Percentiles rank a stretch among this genome's conserved stretches.
Conservation (phyloP, 2,113 vertebrate species). For the Tachysurus fulvidraco region DNA sequence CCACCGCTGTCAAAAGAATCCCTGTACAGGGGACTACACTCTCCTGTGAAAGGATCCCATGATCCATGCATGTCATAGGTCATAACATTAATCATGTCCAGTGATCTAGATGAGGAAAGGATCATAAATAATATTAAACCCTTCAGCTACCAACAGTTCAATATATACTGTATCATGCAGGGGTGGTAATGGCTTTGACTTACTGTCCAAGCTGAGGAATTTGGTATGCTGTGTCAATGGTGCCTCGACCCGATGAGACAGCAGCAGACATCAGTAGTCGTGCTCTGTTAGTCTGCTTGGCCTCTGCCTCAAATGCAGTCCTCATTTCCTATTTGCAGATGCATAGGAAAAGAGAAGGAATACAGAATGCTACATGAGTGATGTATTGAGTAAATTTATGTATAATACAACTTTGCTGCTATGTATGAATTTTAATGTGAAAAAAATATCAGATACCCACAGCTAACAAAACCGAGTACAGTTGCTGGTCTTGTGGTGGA, state of each 20-base stretch:
- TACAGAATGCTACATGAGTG: background rate
- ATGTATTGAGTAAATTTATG: background rate
- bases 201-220: slow-evolving; percentile 63
- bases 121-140: background rate
- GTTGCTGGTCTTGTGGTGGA: slow-evolving; percentile 63
- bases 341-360: background rate
- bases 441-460: slow-evolving; percentile 48
- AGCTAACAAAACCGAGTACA: slow-evolving; percentile 66
- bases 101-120: slow-evolving; percentile 58
- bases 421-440: background rate
- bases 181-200: background rate
- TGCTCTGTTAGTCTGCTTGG: slow-evolving; percentile 65
- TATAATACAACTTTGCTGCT: background rate
- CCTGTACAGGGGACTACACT: slow-evolving; percentile 69
- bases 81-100: slow-evolving; percentile 75
- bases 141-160: background rate
- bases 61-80: slow-evolving; percentile 67
- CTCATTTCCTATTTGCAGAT: slow-evolving; percentile 67
- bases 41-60: slow-evolving; percentile 65
- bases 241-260: slow-evolving; percentile 66
- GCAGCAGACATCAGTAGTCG: slow-evolving; percentile 73
- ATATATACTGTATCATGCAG: background rate
- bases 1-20: slow-evolving; percentile 58
- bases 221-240: slow-evolving; percentile 70
- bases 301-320: slow-evolving; percentile 71